These are phyloP conservation scores for Diploptera punctata DNA, from an alignment of 2,888 invertebrate genomes.

Conservation along the genomic window DNA sequence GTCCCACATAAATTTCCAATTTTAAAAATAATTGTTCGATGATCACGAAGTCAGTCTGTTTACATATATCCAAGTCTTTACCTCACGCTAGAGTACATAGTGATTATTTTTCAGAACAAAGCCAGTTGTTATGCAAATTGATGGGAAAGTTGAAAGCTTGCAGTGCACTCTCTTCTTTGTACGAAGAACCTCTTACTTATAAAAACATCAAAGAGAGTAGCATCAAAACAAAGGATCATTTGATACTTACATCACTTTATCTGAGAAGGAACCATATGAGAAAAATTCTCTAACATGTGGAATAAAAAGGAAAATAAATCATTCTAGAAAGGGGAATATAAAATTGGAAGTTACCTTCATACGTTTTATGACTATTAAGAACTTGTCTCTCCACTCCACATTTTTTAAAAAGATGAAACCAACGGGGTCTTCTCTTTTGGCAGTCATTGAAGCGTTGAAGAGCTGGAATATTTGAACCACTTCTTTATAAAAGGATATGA, in stretches of 20 bases:
- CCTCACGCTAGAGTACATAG: too few species aligned
- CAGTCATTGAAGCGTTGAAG: constrained; percentile 5
- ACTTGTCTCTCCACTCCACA: constrained; percentile 7
- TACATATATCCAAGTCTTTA: too few species aligned
- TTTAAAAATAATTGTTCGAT: too few species aligned
- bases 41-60: too few species aligned
- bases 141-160: too few species aligned
- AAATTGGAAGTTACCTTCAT: constrained; percentile 10
- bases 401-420: neutral
- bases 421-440: neutral
- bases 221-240: neutral
- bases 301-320: neutral
- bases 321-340: neutral
- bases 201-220: neutral
- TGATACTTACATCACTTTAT: neutral
- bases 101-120: too few species aligned
- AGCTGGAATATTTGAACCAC: constrained; percentile 11
- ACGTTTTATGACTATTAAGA: constrained; percentile 15
- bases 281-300: neutral
- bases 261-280: neutral
- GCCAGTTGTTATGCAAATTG: too few species aligned
- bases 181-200: too few species aligned
- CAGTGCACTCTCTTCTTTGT: too few species aligned
- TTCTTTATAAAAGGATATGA: constrained; percentile 1
- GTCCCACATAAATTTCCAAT: too few species aligned